phyloP scores from a whole-genome alignment of 2,888 invertebrate genomes.

The Pseudolycoriella hygida region DNA sequence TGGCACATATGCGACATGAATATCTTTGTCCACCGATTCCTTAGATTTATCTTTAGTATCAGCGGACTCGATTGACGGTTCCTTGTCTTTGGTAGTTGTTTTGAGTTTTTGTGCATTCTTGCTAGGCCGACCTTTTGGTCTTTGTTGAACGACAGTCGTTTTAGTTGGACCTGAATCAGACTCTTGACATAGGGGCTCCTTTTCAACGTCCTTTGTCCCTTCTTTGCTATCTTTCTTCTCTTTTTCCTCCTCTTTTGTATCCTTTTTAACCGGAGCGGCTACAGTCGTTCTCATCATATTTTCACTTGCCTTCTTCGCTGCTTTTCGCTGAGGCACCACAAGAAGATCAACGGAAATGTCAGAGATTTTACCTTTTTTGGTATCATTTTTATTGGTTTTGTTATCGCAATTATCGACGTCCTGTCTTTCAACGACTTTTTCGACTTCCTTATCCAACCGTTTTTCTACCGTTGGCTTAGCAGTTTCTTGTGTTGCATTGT shows the following conservation, averaged over 20 bases:
- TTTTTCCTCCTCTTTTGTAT: constrained; percentile 9
- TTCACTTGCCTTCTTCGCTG: constrained; percentile 80
- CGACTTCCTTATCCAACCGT: neutral
- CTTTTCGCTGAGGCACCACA: constrained; percentile 77
- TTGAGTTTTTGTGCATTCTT: neutral
- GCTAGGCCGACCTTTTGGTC: constrained; percentile 7
- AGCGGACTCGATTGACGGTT: constrained; percentile 28
- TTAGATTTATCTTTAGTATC: constrained; percentile 27
- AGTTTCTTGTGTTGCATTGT: constrained; percentile 36
- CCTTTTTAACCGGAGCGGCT: neutral
- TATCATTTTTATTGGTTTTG: constrained; percentile 3
- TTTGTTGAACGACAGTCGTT: neutral
- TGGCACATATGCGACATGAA: constrained; percentile 66
- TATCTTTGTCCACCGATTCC: constrained; percentile 29
- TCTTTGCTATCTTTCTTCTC: constrained; percentile 14
- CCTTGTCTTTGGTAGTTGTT: constrained; percentile 28
- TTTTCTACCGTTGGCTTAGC: constrained; percentile 5
- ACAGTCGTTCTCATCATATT: constrained; percentile 62
- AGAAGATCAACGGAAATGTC: constrained; percentile 40
- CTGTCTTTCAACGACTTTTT: constrained; percentile 1
- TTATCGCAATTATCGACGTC: neutral
- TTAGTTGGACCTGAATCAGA: constrained; percentile 11
- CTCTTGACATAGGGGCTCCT: neutral
- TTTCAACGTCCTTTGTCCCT: constrained; percentile 13
- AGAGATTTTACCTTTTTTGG: constrained; percentile 3